Evolutionary conservation across 2,113 vertebrate genomes (phyloP), one percentile per base, ranked within the genome.

Genomic region (Arenaria interpres): DNA sequence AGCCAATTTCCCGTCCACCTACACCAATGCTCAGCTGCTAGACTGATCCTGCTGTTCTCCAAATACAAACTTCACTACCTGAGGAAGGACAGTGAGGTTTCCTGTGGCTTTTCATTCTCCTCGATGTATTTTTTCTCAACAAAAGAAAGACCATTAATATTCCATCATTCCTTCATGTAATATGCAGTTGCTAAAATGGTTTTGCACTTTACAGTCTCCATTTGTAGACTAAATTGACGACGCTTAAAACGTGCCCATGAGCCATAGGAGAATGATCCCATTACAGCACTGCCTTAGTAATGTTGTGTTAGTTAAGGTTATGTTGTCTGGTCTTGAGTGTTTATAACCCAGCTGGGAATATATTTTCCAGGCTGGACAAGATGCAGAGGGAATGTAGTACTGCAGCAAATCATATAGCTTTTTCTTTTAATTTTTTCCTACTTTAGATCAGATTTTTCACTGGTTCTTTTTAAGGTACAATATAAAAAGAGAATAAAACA

Each of bases 161-260:
- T 88, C 15, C 2, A 92, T 92, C 72, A 94, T 81, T 84, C 45
- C 76, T 78, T 56, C 76, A 75, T 74, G 64, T 78, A 72, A 90
- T 80, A 84, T 60, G 45, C 83, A 79, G 76, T 92, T 89, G 77
- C 39, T 87, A 78, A 93, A 93, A 88, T 51, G 39, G 39, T 41
- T 41, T 41, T 41, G 60, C 86, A 57, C 80, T 92, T 81, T 85
- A 87, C 76, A 93, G 90, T 88, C 73, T 92, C 77, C 90, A 95
- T 88, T 85, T 84, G 64, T 68, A 92, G 85, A 81, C 83, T 86
- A 90, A 95, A 97, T 77, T 89, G 92, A 97, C 90, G 80, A 88
- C 85, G 90, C 94, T 90, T 92, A 94, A 94, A 86, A 96, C 30
- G 56, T 84, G 92, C 79, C 92, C 88, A 93, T 64, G 60, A 96